Percentiles rank a stretch among this genome's conserved stretches.
These are phyloP conservation scores for Jaculus jaculus DNA, from an alignment of 2,113 vertebrate species.

Conservation along the genomic window DNA sequence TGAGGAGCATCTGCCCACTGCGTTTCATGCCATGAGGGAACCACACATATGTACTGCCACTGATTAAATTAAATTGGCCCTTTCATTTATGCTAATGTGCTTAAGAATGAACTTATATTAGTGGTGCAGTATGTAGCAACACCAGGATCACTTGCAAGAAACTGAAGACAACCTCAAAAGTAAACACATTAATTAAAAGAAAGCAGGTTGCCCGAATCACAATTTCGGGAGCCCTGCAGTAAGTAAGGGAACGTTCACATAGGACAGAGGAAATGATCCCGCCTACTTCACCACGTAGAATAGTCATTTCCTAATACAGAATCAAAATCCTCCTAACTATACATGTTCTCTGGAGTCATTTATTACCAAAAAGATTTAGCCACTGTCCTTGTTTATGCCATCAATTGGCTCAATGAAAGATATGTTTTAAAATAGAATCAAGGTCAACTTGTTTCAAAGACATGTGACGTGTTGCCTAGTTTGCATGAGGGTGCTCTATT, in stretches of 20 bases:
- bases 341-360: not conserved
- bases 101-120: not conserved
- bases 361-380: not conserved
- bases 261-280: rapidly evolving
- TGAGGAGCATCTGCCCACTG: not conserved
- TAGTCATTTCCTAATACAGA: not conserved
- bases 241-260: not conserved
- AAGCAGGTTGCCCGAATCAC: not conserved
- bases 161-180: not conserved
- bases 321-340: not conserved
- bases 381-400: no score
- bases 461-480: not conserved
- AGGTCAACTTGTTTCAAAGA: not conserved
- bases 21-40: no score
- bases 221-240: not conserved
- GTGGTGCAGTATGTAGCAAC: not conserved
- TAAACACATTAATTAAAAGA: not conserved
- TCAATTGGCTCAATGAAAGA: not conserved
- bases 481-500: not conserved
- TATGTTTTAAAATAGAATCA: not conserved
- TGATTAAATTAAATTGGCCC: not conserved
- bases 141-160: not conserved
- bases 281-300: rapidly evolving
- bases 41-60: rapidly evolving
- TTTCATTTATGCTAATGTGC: not conserved